phyloP scores from a whole-genome alignment of 2,888 invertebrate genomes.

The Invenusta paracnida region DNA sequence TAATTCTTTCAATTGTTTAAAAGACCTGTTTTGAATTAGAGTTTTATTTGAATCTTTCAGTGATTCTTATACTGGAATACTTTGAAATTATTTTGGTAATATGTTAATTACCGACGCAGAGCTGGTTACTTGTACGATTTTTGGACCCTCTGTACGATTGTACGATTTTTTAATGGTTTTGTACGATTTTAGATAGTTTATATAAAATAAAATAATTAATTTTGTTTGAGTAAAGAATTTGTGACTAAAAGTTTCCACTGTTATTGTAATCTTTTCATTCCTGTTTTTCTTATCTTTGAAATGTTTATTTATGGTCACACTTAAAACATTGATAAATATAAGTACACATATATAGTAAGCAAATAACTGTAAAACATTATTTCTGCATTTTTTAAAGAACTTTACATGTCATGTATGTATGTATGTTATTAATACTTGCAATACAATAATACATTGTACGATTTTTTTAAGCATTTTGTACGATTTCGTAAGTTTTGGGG shows the following conservation, averaged over 20 bases:
- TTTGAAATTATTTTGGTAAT: no score
- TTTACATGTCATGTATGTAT: neutral
- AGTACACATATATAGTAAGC: neutral
- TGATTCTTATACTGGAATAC: no score
- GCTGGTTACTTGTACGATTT: neutral
- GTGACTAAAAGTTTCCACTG: neutral
- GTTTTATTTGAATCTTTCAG: no score
- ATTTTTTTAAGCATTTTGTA: neutral
- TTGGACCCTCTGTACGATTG: neutral
- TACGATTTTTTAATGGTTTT: neutral
- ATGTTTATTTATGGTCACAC: neutral
- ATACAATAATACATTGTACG: neutral
- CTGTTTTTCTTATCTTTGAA: neutral
- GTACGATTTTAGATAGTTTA: neutral
- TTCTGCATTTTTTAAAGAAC: neutral
- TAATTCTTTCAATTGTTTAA: no score
- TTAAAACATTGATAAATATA: neutral
- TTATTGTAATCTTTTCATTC: neutral
- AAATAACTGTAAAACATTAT: neutral
- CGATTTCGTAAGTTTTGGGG: neutral
- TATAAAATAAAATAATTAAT: neutral
- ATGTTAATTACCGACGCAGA: no score
- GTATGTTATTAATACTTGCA: neutral
- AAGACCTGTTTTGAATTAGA: no score
- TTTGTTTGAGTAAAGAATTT: neutral